Percentiles rank a stretch among this genome's conserved stretches.
These are phyloP conservation scores for Zhuqinia jingwanae DNA, from an alignment of 2,888 invertebrate genomes.

Conservation along the genomic window DNA sequence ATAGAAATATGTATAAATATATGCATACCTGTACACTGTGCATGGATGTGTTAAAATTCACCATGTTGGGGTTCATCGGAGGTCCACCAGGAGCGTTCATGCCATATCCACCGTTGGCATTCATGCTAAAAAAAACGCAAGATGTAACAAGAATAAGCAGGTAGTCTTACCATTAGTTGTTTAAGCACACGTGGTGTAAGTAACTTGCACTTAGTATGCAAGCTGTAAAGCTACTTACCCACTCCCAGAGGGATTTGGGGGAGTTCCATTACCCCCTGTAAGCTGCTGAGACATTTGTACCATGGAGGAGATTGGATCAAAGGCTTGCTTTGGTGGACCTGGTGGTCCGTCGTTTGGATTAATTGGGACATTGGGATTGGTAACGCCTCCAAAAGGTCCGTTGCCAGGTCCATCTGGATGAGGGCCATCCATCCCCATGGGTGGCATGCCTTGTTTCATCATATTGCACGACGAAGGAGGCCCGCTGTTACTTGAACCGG, in stretches of 20 bases:
- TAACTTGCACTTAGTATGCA: no score
- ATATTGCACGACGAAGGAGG: constrained; percentile 75
- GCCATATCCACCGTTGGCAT: constrained; percentile 79
- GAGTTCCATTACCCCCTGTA: constrained; percentile 87
- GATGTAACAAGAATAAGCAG: neutral
- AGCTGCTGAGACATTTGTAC: constrained; percentile 97
- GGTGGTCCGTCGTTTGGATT: constrained; percentile 80
- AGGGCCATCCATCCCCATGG: constrained; percentile 75
- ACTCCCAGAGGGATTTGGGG: constrained; percentile 80
- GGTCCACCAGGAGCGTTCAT: constrained; percentile 79
- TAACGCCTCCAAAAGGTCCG: constrained; percentile 77
- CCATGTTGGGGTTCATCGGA: constrained; percentile 81
- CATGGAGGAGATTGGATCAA: constrained; percentile 96
- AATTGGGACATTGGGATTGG: constrained; percentile 80
- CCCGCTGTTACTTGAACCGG: constrained; percentile 61
- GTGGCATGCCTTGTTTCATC: constrained; percentile 78
- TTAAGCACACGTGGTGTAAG: no score
- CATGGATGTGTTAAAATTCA: constrained; percentile 80
- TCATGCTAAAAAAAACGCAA: constrained; percentile 74
- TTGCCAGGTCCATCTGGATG: constrained; percentile 80
- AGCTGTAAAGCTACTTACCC: constrained; percentile 64
- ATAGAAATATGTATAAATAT: no score
- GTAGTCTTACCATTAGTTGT: no score
- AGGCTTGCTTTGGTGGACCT: constrained; percentile 82
- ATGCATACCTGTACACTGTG: constrained; percentile 80